Evolutionary conservation across 1,140 invertebrate species (phyloP).

Genomic region (Zaprionus ornatus): DNA sequence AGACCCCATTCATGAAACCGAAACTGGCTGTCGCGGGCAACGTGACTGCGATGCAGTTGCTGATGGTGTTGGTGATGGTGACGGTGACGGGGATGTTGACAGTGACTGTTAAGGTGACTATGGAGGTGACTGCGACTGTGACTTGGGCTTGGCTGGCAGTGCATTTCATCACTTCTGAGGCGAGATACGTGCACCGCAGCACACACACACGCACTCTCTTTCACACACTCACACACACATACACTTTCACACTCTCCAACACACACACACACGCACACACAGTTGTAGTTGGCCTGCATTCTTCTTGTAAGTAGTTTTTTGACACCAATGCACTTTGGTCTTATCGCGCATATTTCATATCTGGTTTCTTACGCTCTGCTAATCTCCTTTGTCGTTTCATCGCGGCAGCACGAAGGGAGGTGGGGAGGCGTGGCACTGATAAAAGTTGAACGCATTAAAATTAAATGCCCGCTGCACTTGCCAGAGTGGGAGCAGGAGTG

Average conservation of each 20-base stretch:
- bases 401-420: neutral
- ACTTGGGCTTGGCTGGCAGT: slow-evolving; percentile 18
- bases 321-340: slow-evolving; percentile 79
- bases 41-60: slow-evolving; percentile 2
- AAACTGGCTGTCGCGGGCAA: slow-evolving; percentile 20
- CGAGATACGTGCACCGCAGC: neutral
- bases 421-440: slow-evolving; percentile 7
- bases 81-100: neutral
- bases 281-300: slow-evolving; percentile 42
- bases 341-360: slow-evolving; percentile 80
- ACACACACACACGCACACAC: neutral
- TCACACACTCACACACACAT: neutral
- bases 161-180: slow-evolving; percentile 68
- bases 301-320: slow-evolving; percentile 52
- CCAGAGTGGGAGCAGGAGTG: neutral
- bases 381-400: slow-evolving; percentile 55
- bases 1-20: slow-evolving; percentile 43
- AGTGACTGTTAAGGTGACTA: neutral
- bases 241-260: neutral
- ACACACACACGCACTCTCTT: neutral
- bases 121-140: slow-evolving; percentile 10
- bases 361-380: slow-evolving; percentile 73
- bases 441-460: slow-evolving; percentile 49
- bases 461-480: slow-evolving; percentile 70
- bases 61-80: neutral